A percentile compares a stretch with the other conserved stretches of the same genome.
Conservation (phyloP, 1,140 invertebrate genomes). For the Saxidomus purpurata region DNA sequence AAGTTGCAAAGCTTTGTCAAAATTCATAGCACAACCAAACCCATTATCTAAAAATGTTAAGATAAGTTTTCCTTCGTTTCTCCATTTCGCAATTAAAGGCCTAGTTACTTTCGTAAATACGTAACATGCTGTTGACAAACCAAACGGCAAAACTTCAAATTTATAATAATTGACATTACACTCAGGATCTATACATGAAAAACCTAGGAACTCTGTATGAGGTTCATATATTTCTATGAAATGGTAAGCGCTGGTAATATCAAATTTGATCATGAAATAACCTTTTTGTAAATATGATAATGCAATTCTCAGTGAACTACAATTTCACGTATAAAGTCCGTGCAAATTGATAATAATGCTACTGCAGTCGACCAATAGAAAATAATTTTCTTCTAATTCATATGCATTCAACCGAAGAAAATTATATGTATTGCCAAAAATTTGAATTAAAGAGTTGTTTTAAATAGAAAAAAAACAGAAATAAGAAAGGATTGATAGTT, state of each 20-base stretch:
- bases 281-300: constrained; percentile 25
- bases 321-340: too few species aligned
- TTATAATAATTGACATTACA: constrained; percentile 43
- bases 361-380: too few species aligned
- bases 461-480: too few species aligned
- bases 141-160: constrained; percentile 65
- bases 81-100: constrained; percentile 59
- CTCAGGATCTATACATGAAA: constrained; percentile 38
- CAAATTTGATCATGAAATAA: constrained; percentile 44
- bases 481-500: too few species aligned
- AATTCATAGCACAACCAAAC: background rate
- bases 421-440: too few species aligned
- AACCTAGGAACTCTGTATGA: constrained; percentile 57
- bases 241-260: constrained; percentile 62
- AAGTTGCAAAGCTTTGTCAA: background rate
- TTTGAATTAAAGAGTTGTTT: too few species aligned
- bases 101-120: constrained; percentile 65
- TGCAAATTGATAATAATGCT: too few species aligned
- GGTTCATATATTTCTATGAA: constrained; percentile 61
- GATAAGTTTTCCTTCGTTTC: constrained; percentile 53
- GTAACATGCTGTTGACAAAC: constrained; percentile 41
- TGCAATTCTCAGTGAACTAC: background rate
- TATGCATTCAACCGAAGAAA: too few species aligned
- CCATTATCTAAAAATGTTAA: constrained; percentile 62
- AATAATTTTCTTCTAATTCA: too few species aligned